phyloP scores from a whole-genome alignment of 2,888 invertebrate genomes.

The Cephus pulcher region DNA sequence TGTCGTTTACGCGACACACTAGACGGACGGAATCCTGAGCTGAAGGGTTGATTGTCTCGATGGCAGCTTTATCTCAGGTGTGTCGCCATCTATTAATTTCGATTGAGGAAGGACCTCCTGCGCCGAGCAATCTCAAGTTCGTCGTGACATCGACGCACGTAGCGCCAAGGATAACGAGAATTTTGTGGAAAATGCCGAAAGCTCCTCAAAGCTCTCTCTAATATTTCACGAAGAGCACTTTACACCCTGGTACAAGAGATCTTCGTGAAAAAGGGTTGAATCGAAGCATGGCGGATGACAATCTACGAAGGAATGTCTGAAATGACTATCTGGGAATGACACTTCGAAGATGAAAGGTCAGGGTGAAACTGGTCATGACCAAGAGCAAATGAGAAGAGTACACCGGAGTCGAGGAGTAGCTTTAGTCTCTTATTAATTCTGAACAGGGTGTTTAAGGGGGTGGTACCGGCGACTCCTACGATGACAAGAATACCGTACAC shows the following conservation, averaged over 20 bases:
- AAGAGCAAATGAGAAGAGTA: background rate
- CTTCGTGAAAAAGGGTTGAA: background rate
- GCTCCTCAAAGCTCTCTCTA: background rate
- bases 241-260: background rate
- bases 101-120: no score
- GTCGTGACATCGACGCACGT: background rate
- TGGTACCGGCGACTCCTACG: background rate
- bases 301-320: background rate
- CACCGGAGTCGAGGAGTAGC: background rate
- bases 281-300: background rate
- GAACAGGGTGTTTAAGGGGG: background rate
- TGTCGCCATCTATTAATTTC: background rate
- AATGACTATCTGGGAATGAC: background rate
- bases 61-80: background rate
- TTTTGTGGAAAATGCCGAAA: background rate
- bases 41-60: background rate
- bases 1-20: background rate
- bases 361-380: background rate
- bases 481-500: background rate
- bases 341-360: background rate
- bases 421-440: slow-evolving; percentile 4
- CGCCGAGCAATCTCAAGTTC: background rate
- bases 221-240: background rate
- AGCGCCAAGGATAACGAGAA: background rate
- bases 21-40: background rate